Percentiles rank a stretch among this genome's conserved stretches.
Evolutionary conservation across 2,113 vertebrate genomes (phyloP).

Genomic region (Phalacrocorax aristotelis): DNA sequence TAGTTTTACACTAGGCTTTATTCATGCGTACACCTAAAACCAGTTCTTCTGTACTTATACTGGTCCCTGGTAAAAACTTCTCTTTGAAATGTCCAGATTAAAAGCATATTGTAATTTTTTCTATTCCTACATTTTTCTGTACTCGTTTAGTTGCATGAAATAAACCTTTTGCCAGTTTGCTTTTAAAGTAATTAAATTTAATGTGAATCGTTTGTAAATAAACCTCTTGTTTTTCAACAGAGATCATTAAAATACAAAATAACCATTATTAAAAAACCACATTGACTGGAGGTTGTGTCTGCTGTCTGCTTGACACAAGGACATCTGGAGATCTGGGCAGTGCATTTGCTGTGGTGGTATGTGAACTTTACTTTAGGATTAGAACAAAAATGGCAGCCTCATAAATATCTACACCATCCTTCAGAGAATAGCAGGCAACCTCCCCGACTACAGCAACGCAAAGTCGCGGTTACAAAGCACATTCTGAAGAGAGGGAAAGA

Average conservation of each 20-base stretch:
- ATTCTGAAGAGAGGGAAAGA: neutral
- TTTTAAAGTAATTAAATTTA: neutral
- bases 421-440: slow-evolving; percentile 37
- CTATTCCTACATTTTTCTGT: neutral
- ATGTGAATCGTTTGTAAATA: neutral
- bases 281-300: neutral
- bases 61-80: neutral
- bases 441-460: neutral
- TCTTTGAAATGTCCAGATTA: neutral
- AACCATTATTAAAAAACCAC: neutral
- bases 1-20: neutral
- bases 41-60: neutral
- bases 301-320: slow-evolving; percentile 15
- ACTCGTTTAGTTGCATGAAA: neutral
- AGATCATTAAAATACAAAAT: neutral
- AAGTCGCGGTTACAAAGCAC: neutral
- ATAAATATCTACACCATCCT: slow-evolving; percentile 36
- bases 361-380: slow-evolving; percentile 71
- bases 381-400: slow-evolving; percentile 60
- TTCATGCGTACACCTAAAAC: neutral
- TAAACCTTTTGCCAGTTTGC: neutral
- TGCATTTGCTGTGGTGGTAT: slow-evolving; percentile 42
- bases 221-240: neutral
- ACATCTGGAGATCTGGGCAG: slow-evolving; percentile 60
- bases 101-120: neutral